Conservation (phyloP, 2,888 invertebrate species). For the Callosobruchus maculatus region DNA sequence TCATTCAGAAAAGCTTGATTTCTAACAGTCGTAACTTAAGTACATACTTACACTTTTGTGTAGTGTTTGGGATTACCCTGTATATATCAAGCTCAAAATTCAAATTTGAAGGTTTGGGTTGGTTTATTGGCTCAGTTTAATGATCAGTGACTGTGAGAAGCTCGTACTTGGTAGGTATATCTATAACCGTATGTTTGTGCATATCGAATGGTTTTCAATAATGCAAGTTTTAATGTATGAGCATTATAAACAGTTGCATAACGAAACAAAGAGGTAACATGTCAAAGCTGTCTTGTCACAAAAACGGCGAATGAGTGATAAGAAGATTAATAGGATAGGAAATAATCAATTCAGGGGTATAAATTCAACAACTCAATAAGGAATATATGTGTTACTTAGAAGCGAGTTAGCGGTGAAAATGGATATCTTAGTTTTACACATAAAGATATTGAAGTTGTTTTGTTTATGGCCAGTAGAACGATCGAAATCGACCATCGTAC, state of each 20-base stretch:
- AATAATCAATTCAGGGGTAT: background rate
- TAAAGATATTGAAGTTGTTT: conserved; percentile 3
- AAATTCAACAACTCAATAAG: background rate
- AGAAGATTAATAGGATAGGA: background rate
- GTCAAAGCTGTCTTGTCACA: background rate
- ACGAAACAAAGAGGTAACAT: background rate
- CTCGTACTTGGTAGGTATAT: background rate
- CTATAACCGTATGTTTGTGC: background rate
- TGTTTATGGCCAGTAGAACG: conserved; percentile 1
- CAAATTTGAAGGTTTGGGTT: too few species aligned
- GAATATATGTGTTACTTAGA: background rate
- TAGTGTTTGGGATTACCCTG: too few species aligned
- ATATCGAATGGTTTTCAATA: background rate
- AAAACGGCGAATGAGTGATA: background rate
- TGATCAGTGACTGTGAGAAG: too few species aligned
- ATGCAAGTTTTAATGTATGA: background rate
- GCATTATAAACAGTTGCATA: background rate
- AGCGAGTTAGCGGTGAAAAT: background rate
- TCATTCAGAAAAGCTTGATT: too few species aligned
- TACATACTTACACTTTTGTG: too few species aligned
- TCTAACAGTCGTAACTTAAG: too few species aligned
- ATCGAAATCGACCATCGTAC: background rate
- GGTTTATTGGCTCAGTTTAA: too few species aligned
- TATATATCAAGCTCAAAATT: too few species aligned
- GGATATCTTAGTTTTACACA: conserved; percentile 2